phyloP scores from a whole-genome alignment of 1,140 invertebrate genomes.

The Batillaria attramentaria region DNA sequence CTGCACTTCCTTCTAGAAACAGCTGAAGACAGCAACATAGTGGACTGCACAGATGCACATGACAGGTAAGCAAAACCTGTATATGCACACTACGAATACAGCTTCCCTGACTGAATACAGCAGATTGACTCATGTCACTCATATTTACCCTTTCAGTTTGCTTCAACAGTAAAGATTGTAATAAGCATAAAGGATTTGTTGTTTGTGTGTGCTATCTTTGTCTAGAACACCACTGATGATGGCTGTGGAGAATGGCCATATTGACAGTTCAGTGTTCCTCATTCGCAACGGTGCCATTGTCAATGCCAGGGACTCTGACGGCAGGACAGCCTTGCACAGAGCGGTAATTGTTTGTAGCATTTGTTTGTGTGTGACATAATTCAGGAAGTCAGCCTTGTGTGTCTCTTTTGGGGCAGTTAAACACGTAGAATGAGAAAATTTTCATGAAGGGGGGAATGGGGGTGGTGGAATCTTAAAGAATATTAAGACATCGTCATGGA shows the following conservation, averaged over 20 bases:
- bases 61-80: constrained; percentile 58
- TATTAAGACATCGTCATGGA: not conserved
- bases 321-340: constrained; percentile 77
- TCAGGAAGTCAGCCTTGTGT: too few species aligned
- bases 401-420: too few species aligned
- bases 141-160: not conserved
- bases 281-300: constrained; percentile 87
- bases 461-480: not conserved
- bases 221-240: constrained; percentile 78
- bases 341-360: constrained; percentile 69
- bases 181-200: not conserved
- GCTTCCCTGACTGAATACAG: too few species aligned
- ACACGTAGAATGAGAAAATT: not conserved
- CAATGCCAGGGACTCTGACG: constrained; percentile 81
- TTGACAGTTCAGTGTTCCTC: constrained; percentile 85
- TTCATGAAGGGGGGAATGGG: not conserved
- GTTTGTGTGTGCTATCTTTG: not conserved
- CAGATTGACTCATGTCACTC: too few species aligned
- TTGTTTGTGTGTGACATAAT: not conserved
- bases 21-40: constrained; percentile 73
- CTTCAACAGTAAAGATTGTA: not conserved
- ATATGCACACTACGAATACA: not conserved
- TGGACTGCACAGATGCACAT: constrained; percentile 71
- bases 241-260: constrained; percentile 66
- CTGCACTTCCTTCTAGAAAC: constrained; percentile 74